phyloP scores from a whole-genome alignment of 2,797 vertebrate genomes.

The Sciurus vulgaris region DNA sequence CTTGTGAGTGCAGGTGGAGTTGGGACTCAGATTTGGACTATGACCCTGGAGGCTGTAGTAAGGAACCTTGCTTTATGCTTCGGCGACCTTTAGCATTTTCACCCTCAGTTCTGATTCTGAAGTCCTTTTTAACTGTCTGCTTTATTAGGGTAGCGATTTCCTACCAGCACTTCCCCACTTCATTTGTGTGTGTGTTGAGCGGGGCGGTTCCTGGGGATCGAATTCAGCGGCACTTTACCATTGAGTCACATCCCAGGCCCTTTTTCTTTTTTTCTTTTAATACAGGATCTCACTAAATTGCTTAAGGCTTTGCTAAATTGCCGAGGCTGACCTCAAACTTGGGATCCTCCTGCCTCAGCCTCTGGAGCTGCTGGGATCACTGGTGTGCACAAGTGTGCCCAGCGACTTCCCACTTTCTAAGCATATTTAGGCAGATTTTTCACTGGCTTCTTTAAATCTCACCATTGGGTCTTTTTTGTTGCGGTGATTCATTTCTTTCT shows the following conservation, averaged over 20 bases:
- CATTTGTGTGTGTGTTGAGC: too few species aligned
- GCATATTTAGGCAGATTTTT: background rate
- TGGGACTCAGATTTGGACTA: background rate
- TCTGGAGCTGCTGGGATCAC: too few species aligned
- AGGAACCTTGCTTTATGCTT: background rate
- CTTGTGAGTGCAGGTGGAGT: background rate
- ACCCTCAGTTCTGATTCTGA: background rate
- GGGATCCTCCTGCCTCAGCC: too few species aligned
- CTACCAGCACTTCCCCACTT: background rate
- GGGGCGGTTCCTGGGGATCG: too few species aligned
- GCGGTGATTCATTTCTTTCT: background rate
- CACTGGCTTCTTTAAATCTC: background rate
- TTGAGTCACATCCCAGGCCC: too few species aligned
- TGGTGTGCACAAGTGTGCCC: too few species aligned
- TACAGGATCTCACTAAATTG: too few species aligned
- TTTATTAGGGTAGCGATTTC: background rate
- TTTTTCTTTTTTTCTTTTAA: too few species aligned
- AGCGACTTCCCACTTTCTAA: too few species aligned
- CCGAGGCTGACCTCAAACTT: too few species aligned
- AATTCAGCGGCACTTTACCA: too few species aligned
- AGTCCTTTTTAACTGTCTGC: background rate
- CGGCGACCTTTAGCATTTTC: background rate
- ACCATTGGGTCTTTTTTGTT: background rate
- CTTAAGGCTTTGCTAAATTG: too few species aligned
- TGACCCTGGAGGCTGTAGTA: background rate